phyloP scores from a whole-genome alignment of 2,888 invertebrate species.

The Merodon equestris region DNA sequence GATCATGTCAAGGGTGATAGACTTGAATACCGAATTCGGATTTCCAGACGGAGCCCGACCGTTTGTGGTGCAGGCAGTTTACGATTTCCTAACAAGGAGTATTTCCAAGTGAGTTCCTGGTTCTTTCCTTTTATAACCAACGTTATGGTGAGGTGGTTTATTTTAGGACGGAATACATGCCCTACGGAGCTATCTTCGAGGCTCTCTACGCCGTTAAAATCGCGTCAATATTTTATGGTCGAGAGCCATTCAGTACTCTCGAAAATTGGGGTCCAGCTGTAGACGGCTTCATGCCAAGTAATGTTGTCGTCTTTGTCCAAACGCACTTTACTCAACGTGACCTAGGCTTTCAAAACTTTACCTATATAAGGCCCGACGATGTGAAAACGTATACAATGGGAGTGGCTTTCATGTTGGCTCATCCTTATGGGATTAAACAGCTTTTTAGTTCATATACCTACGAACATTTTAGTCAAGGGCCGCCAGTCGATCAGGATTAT shows the following conservation, averaged over 20 bases:
- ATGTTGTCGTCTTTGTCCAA: constrained; percentile 87
- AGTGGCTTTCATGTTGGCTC: constrained; percentile 84
- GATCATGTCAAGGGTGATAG: constrained; percentile 80
- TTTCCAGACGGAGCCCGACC: constrained; percentile 80
- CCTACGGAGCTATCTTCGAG: constrained; percentile 85
- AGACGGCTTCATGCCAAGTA: constrained; percentile 83
- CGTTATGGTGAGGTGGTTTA: background rate
- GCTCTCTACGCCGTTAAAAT: constrained; percentile 77
- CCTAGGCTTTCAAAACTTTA: constrained; percentile 79
- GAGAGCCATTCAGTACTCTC: constrained; percentile 81
- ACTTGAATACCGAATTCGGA: constrained; percentile 79
- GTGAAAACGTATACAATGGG: constrained; percentile 79
- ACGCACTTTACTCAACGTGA: constrained; percentile 93
- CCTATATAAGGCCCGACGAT: constrained; percentile 75
- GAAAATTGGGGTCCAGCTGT: constrained; percentile 80
- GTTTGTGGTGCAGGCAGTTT: constrained; percentile 81
- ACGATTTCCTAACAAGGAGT: constrained; percentile 78
- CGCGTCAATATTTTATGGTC: constrained; percentile 72
- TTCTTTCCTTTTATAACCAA: background rate
- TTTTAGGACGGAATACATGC: constrained; percentile 79
- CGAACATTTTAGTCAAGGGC: constrained; percentile 78
- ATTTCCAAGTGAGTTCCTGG: constrained; percentile 71
- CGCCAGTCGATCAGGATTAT: constrained; percentile 79
- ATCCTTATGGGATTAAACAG: constrained; percentile 87
- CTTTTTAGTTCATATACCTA: constrained; percentile 91